phyloP scores from a whole-genome alignment of 2,113 vertebrate genomes.

The Leucoraja erinaceus region DNA sequence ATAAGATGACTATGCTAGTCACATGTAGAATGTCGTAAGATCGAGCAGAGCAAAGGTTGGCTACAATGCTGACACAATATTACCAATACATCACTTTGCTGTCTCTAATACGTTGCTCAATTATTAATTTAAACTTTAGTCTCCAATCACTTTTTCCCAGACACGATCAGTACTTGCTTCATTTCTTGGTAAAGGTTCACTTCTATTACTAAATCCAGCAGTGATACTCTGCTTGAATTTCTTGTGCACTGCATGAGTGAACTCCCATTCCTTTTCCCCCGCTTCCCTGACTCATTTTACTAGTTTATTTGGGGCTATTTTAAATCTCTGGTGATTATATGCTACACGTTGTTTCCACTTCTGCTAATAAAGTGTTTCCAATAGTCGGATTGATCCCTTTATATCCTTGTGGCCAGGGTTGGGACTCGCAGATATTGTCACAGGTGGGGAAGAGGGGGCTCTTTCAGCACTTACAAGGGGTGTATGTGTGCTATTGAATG shows the following conservation, averaged over 20 bases:
- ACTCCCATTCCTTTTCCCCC: neutral
- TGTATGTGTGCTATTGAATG: too few relatives aligned
- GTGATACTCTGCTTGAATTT: neutral
- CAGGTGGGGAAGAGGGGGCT: too few relatives aligned
- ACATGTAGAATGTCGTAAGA: too few relatives aligned
- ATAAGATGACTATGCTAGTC: too few relatives aligned
- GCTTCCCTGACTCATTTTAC: neutral
- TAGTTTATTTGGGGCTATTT: neutral
- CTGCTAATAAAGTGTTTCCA: neutral
- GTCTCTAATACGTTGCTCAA: neutral
- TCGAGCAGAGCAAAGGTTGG: too few relatives aligned
- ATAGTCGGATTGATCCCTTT: neutral
- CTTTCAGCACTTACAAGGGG: too few relatives aligned
- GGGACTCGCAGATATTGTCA: too few relatives aligned
- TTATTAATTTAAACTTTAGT: neutral
- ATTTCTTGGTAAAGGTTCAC: neutral
- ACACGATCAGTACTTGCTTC: neutral
- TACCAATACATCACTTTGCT: neutral
- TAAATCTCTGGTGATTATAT: neutral
- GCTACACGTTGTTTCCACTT: neutral
- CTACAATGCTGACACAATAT: too few relatives aligned
- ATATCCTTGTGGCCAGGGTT: neutral
- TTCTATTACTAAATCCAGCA: neutral
- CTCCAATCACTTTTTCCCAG: neutral
- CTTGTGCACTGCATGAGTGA: neutral